Evolutionary conservation across 1,140 invertebrate genomes (phyloP).

Genomic region (Eufriesea mexicana): DNA sequence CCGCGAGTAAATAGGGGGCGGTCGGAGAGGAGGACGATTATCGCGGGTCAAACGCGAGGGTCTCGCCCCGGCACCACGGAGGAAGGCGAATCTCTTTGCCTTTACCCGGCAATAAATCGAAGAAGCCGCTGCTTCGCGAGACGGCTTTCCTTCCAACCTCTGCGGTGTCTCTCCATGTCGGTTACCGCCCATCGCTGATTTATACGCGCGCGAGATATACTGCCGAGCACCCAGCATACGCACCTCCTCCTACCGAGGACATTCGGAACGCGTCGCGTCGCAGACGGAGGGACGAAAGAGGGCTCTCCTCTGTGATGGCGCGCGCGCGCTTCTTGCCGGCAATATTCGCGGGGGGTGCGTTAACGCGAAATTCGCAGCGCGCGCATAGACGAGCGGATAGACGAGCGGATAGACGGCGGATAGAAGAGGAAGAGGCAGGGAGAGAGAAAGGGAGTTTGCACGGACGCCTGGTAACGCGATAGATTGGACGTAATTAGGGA

Average conservation of each 20-base stretch:
- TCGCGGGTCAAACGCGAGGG: slow-evolving; percentile 30
- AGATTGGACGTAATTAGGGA: slow-evolving; percentile 64
- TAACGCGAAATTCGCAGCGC: too few relatives aligned
- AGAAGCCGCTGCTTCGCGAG: slow-evolving; percentile 73
- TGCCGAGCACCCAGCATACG: slow-evolving; percentile 63
- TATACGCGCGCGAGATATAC: slow-evolving; percentile 71
- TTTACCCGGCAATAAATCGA: slow-evolving; percentile 75
- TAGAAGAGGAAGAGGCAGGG: neutral
- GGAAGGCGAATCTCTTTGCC: slow-evolving; percentile 44
- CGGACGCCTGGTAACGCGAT: slow-evolving; percentile 48
- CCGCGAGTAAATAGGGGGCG: slow-evolving; percentile 25
- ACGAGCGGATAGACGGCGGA: too few relatives aligned
- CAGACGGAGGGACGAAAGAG: neutral
- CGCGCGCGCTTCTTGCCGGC: too few relatives aligned
- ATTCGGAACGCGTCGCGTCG: slow-evolving; percentile 53
- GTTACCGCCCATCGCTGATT: slow-evolving; percentile 78
- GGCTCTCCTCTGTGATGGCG: too few relatives aligned
- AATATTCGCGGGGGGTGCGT: too few relatives aligned
- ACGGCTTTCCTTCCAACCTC: slow-evolving; percentile 77
- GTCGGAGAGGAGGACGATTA: slow-evolving; percentile 37
- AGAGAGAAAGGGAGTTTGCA: neutral
- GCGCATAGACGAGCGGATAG: too few relatives aligned
- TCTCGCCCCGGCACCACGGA: neutral
- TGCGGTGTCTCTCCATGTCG: slow-evolving; percentile 77
- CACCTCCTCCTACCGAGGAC: slow-evolving; percentile 48